Base-by-base conservation (phyloP, 2,888 invertebrate genomes). In the Cordilura impudica region DNA sequence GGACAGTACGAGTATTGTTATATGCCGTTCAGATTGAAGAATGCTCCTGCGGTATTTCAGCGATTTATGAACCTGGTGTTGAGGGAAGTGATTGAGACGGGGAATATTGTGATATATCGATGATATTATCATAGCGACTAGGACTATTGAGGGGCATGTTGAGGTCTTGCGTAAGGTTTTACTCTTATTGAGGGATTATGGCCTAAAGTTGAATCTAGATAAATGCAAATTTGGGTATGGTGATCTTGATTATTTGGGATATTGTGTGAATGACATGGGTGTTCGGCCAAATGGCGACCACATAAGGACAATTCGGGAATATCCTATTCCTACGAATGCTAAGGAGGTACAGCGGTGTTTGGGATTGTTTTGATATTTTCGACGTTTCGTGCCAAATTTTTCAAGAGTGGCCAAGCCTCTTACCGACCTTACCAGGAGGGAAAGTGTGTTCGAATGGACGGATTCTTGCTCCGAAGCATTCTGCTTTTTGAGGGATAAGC, bases 351-450 rank as follows among this genome's bases (percentile, higher is more conserved):
- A 35, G 35, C 29, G 47, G 5, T 65, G 65, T 16, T 35, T 73
- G 14, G 72, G 72, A 12, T n/a, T 65, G 2, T 47, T 65, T 73
- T 65, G 39, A 2, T 73, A 65, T 35, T 73, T 73, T 49, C 45
- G 65, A 8, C n/a, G 47, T 4, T 73, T 73, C 56, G 16, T 65
- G 2, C 26, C 35, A 2, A 31, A 65, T 31, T 73, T 65, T 45
- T 63, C 65, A 0, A 19, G 23, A 26, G 56, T 65, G 4, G 56
- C 63, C 2, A 23, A 31, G n/a, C 49, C 65, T n/a, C 23, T 58
- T 0, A 21, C 45, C 0, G 39, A 47, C 7, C 31, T 71, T 7
- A 26, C 14, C n/a, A 61, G n/a, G 6, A 61, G 45, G 16, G 43
- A 63, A 10, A 10, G 49, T 21, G 6, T 14, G 2, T 72, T 72